Percentiles rank a stretch among this genome's conserved stretches.
These are phyloP conservation scores for Pedionomus torquatus DNA, from an alignment of 2,113 vertebrate species.

Conservation along the genomic window DNA sequence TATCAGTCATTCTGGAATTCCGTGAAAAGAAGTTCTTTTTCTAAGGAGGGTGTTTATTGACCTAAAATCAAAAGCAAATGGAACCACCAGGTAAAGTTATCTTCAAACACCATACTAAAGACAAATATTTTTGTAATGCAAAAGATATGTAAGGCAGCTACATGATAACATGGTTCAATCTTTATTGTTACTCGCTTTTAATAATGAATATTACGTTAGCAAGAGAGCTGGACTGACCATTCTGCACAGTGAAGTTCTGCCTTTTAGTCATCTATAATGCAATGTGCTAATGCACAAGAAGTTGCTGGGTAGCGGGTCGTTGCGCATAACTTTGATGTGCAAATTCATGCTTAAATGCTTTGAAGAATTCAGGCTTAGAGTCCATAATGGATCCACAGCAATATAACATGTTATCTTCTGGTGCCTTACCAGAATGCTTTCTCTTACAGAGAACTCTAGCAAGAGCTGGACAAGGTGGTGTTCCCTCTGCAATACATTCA, in stretches of 20 bases:
- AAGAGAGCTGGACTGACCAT: neutral
- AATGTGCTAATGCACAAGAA: neutral
- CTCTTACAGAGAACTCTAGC: neutral
- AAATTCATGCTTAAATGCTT: conserved; percentile 36
- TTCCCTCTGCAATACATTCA: neutral
- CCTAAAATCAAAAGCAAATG: conserved; percentile 28
- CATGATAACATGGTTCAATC: neutral
- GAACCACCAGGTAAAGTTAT: neutral
- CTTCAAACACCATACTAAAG: neutral
- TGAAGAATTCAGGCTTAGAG: neutral
- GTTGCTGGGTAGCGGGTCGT: neutral
- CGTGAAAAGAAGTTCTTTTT: neutral
- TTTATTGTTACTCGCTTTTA: neutral
- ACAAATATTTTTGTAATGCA: neutral
- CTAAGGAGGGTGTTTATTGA: neutral
- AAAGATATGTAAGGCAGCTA: neutral
- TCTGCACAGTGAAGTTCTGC: neutral
- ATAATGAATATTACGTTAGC: neutral
- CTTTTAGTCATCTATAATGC: neutral
- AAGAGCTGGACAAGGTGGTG: neutral
- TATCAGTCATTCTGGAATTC: too few relatives aligned
- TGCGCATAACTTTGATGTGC: conserved; percentile 3
- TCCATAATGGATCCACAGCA: neutral
- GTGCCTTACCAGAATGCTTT: neutral
- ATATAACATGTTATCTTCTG: neutral